Evolutionary conservation across 2,113 vertebrate species (phyloP).

Genomic region (Perca flavescens): DNA sequence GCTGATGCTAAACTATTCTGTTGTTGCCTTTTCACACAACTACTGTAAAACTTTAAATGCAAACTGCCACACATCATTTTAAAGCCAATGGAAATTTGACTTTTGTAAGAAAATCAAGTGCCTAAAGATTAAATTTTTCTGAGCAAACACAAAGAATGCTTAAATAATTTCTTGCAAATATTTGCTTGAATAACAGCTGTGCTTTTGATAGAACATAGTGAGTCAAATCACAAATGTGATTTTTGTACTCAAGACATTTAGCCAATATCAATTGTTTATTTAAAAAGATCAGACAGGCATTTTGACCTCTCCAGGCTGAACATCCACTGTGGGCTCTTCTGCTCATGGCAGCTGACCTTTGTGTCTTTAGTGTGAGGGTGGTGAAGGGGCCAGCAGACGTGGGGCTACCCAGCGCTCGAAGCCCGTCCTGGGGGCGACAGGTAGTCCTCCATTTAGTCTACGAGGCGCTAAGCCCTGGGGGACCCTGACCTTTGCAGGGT

Average conservation of each 20-base stretch:
- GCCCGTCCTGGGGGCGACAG: slow-evolving; percentile 39
- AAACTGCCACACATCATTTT: background rate
- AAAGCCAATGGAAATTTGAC: background rate
- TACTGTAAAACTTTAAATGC: background rate
- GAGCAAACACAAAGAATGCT: background rate
- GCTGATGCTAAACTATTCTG: background rate
- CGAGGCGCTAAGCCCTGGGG: background rate
- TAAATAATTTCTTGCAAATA: background rate
- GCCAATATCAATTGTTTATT: background rate
- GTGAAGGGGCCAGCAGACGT: slow-evolving; percentile 7
- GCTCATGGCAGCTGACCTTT: slow-evolving; percentile 74
- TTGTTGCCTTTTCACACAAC: background rate
- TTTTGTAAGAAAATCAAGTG: background rate
- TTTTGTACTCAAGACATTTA: background rate
- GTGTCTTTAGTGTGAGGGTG: slow-evolving; percentile 37
- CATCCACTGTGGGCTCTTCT: slow-evolving; percentile 3
- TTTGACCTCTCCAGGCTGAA: slow-evolving; percentile 26
- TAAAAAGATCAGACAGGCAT: background rate
- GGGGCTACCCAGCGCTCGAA: background rate
- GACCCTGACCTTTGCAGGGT: slow-evolving; percentile 70
- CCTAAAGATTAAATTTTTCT: background rate
- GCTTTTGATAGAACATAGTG: background rate
- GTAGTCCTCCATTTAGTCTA: slow-evolving; percentile 19
- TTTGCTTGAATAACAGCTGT: background rate
- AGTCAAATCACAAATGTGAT: background rate